Evolutionary conservation across 2,797 vertebrate genomes (phyloP).

Genomic region (Avahi laniger): DNA sequence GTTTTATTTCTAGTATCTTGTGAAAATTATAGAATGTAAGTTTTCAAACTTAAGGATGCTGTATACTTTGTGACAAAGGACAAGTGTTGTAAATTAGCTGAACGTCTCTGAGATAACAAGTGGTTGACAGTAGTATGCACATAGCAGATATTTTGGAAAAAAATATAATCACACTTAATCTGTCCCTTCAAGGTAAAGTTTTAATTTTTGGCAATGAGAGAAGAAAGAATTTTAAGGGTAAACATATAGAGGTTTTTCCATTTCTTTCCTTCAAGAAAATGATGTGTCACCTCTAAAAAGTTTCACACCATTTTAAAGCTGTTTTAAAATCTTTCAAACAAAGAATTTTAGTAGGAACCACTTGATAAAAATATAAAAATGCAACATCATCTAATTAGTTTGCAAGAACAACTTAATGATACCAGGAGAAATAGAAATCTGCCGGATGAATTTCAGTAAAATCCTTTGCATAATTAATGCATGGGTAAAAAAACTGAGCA

Average conservation of each 20-base stretch:
- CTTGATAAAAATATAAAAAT: constrained; percentile 50
- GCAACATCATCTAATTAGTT: constrained; percentile 9
- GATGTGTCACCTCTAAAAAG: background rate
- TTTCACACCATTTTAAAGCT: constrained; percentile 39
- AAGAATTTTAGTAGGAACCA: constrained; percentile 44
- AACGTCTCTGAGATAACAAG: constrained; percentile 13
- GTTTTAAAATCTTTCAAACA: constrained; percentile 47
- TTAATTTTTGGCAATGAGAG: constrained; percentile 30
- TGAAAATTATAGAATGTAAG: background rate
- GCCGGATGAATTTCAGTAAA: constrained; percentile 56
- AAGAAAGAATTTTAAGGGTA: constrained; percentile 31
- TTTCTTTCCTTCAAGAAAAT: constrained; percentile 32
- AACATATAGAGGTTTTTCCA: constrained; percentile 9
- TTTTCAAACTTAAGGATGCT: background rate
- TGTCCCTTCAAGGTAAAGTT: constrained; percentile 12
- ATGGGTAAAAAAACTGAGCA: background rate
- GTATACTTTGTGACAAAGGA: background rate
- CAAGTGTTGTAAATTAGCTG: background rate
- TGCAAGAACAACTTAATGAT: constrained; percentile 47
- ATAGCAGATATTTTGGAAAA: background rate
- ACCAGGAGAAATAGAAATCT: constrained; percentile 39
- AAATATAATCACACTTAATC: background rate
- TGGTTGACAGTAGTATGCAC: background rate
- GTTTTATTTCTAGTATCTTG: background rate
- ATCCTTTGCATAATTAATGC: constrained; percentile 45